These are phyloP conservation scores for Agriopis leucophaearia DNA, from an alignment of 2,888 invertebrate species.

Conservation along the genomic window DNA sequence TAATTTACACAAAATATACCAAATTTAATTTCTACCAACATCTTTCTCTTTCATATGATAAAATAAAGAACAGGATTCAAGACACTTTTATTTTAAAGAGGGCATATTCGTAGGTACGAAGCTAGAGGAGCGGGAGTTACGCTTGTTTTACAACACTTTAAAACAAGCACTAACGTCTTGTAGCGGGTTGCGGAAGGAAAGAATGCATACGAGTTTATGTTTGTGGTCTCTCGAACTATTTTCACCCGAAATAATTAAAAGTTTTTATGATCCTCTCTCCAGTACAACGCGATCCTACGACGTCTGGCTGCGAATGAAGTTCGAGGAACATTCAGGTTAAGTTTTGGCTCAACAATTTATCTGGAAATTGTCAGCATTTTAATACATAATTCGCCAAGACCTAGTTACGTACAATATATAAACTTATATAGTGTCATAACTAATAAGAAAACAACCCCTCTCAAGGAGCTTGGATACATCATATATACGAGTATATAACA, in stretches of 20 bases:
- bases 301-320: conserved; percentile 58
- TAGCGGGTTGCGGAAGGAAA: conserved; percentile 69
- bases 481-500: too few relatives aligned
- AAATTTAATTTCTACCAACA: neutral
- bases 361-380: neutral
- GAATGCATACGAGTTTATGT: conserved; percentile 78
- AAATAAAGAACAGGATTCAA: conserved; percentile 53
- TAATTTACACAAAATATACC: neutral
- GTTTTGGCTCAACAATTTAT: conserved; percentile 3
- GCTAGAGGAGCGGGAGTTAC: conserved; percentile 62
- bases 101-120: conserved; percentile 57
- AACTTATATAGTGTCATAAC: too few relatives aligned
- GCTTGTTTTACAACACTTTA: conserved; percentile 84
- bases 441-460: too few relatives aligned
- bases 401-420: neutral
- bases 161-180: conserved; percentile 80
- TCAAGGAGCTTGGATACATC: too few relatives aligned
- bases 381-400: neutral
- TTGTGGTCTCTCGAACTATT: conserved; percentile 73
- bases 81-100: conserved; percentile 68
- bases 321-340: conserved; percentile 51
- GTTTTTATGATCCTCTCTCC: conserved; percentile 77
- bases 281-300: conserved; percentile 67
- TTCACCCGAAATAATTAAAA: conserved; percentile 81
- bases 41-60: conserved; percentile 46